phyloP scores from a whole-genome alignment of 2,113 vertebrate genomes.

The Sinocyclocheilus rhinocerous region DNA sequence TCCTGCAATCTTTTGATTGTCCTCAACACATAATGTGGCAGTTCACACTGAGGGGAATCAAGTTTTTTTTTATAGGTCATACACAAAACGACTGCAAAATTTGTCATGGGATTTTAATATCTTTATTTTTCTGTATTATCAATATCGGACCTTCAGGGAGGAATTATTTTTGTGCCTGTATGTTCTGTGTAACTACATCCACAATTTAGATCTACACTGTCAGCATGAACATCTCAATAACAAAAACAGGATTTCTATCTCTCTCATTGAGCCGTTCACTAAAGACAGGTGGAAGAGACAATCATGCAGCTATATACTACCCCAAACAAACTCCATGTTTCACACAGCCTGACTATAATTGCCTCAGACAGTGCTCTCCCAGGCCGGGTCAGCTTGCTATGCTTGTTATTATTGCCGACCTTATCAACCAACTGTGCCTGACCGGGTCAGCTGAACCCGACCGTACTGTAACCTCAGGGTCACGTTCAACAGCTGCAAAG shows the following conservation, averaged over 20 bases:
- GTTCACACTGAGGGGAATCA: not conserved
- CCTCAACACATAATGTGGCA: not conserved
- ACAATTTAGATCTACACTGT: not conserved
- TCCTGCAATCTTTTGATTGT: not conserved
- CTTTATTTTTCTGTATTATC: not conserved
- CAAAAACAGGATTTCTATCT: not conserved
- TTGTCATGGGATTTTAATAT: not conserved
- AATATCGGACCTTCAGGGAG: not conserved
- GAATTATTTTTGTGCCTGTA: not conserved
- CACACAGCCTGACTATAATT: conserved; percentile 57
- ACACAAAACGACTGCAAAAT: not conserved
- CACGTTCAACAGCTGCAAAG: conserved; percentile 72
- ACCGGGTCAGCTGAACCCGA: conserved; percentile 68
- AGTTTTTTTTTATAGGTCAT: not conserved
- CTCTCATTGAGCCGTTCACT: conserved; percentile 15
- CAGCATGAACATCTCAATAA: conserved; percentile 18
- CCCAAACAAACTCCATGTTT: conserved; percentile 42
- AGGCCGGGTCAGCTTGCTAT: conserved; percentile 62
- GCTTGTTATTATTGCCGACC: conserved; percentile 66
- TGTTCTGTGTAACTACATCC: not conserved
- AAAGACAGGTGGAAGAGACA: conserved; percentile 30
- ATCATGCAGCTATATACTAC: not conserved
- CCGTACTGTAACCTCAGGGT: conserved; percentile 61
- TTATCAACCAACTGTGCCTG: conserved; percentile 64
- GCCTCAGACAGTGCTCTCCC: conserved; percentile 65